Evolutionary conservation across 2,888 invertebrate genomes (phyloP).

Genomic region (Abrostola tripartita): DNA sequence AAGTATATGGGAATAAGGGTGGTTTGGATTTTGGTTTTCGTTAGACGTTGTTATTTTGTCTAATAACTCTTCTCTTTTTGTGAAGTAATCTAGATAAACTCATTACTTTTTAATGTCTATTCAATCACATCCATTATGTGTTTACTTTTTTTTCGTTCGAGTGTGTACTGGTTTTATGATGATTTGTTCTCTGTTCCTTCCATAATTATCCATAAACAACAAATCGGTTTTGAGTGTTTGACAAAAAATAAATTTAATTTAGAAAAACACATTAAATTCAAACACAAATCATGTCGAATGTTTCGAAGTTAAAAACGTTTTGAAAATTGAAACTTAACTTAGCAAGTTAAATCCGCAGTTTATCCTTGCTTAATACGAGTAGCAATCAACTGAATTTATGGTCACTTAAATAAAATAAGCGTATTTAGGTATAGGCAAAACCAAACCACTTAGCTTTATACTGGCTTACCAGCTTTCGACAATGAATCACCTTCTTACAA

Average conservation of each 20-base stretch:
- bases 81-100: background rate
- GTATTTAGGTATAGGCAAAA: background rate
- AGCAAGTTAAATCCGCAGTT: too few relatives aligned
- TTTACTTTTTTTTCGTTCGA: too few relatives aligned
- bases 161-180: too few relatives aligned
- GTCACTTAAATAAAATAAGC: background rate
- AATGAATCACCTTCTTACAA: slow-evolving; percentile 11
- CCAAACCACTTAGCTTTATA: background rate
- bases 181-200: too few relatives aligned
- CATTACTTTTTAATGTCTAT: too few relatives aligned
- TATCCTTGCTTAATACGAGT: background rate
- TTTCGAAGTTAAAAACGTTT: background rate
- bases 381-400: background rate
- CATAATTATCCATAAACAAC: too few relatives aligned
- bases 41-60: background rate
- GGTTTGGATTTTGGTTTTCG: background rate
- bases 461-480: slow-evolving; percentile 6
- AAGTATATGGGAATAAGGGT: background rate
- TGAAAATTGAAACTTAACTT: background rate
- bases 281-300: background rate
- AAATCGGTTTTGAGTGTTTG: too few relatives aligned
- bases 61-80: background rate
- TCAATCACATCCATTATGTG: too few relatives aligned
- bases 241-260: too few relatives aligned
- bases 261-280: too few relatives aligned